Evolutionary conservation across 2,113 vertebrate genomes (phyloP).

Genomic region (Aptenodytes patagonicus): DNA sequence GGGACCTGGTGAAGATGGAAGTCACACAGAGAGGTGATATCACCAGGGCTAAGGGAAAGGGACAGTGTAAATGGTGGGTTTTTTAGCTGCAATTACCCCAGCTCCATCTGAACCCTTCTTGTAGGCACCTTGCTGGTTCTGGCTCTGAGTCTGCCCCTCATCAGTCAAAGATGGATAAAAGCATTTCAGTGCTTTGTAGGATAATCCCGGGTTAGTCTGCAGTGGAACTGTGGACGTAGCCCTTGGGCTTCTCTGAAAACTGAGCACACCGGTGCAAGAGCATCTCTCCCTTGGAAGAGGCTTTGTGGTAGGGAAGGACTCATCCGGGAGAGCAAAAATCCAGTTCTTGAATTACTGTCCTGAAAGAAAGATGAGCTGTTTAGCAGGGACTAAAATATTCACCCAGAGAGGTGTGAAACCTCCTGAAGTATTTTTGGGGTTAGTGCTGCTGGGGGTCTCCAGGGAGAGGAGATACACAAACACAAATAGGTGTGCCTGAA

Average conservation of each 20-base stretch:
- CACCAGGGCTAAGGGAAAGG: not conserved
- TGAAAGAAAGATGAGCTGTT: not conserved
- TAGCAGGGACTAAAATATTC: not conserved
- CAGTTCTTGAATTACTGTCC: not conserved
- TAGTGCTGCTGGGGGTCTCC: not conserved
- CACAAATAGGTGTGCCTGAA: not conserved
- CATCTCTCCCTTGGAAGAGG: not conserved
- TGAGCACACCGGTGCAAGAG: not conserved
- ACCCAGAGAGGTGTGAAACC: not conserved
- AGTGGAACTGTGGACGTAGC: not conserved
- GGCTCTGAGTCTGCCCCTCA: not conserved
- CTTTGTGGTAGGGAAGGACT: not conserved
- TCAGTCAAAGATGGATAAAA: not conserved
- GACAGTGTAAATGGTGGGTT: not conserved
- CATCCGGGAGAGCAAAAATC: not conserved
- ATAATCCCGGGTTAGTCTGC: not conserved
- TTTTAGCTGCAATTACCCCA: not conserved
- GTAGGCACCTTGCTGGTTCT: not conserved
- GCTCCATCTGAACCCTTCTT: not conserved
- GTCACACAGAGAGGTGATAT: not conserved
- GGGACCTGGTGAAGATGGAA: not conserved
- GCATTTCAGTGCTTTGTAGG: not conserved
- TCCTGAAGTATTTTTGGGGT: not conserved
- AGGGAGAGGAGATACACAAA: not conserved
- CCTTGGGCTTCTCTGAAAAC: not conserved